phyloP scores from a whole-genome alignment of 2,888 invertebrate species.

The Orthosia gracilis region DNA sequence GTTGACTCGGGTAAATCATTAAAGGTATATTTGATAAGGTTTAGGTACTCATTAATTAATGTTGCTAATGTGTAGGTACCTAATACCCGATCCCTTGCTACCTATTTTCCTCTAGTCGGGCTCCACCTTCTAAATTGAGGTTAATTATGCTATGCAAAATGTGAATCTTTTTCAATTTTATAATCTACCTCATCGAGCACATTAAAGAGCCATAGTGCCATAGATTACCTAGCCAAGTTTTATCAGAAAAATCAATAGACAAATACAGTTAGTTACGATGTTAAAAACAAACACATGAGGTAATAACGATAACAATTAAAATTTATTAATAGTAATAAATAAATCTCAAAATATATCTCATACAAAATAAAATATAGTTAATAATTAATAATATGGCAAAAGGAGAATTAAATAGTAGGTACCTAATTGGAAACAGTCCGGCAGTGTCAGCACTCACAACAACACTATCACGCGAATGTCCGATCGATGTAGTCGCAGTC shows the following conservation, averaged over 20 bases:
- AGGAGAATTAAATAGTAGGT: slow-evolving; percentile 78
- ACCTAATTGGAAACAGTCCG: slow-evolving; percentile 79
- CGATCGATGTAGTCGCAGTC: slow-evolving; percentile 88
- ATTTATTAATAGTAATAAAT: slow-evolving; percentile 86
- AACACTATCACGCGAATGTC: slow-evolving; percentile 88
- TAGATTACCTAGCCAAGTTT: slow-evolving; percentile 15
- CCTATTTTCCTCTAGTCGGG: slow-evolving; percentile 15
- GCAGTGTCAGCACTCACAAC: slow-evolving; percentile 74
- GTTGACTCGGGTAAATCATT: no score
- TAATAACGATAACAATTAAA: slow-evolving; percentile 85
- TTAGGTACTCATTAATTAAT: neutral
- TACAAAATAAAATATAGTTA: slow-evolving; percentile 80
- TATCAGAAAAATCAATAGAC: slow-evolving; percentile 35
- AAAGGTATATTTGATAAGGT: neutral
- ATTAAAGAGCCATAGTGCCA: neutral
- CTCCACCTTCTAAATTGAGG: neutral
- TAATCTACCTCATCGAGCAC: neutral
- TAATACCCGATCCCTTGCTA: neutral
- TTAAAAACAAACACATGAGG: slow-evolving; percentile 71
- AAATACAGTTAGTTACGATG: slow-evolving; percentile 33
- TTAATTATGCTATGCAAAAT: neutral
- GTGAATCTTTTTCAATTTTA: neutral
- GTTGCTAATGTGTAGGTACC: no score
- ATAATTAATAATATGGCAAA: slow-evolving; percentile 88
- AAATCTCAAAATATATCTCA: slow-evolving; percentile 83